Conservation (phyloP, 2,113 vertebrate species). For the Chloropsis cyanopogon region DNA sequence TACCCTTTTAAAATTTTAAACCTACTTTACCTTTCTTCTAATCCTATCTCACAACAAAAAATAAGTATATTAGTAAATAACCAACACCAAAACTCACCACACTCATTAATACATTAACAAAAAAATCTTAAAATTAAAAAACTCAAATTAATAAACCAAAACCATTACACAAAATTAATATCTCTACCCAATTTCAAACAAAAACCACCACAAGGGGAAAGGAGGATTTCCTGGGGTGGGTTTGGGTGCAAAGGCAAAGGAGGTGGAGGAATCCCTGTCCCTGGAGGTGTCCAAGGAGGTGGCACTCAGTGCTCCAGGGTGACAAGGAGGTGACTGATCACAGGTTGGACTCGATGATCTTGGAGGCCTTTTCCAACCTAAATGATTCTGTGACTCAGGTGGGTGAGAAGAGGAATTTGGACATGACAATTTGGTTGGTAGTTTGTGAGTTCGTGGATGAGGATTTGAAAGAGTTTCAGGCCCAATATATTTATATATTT, state of each 20-base stretch:
- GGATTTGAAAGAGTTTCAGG: background rate
- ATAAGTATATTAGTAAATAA: no score
- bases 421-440: background rate
- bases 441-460: background rate
- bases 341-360: background rate
- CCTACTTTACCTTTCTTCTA: no score
- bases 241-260: background rate
- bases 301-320: background rate
- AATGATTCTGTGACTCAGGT: background rate
- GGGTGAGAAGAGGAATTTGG: background rate
- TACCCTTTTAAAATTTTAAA: no score
- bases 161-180: no score
- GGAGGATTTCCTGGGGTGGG: background rate
- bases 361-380: background rate
- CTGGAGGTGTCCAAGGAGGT: background rate
- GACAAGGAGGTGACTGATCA: background rate
- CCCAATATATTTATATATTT: background rate
- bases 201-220: no score
- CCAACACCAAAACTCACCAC: no score
- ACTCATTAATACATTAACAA: no score
- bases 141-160: no score
- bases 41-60: no score
- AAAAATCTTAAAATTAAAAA: no score
- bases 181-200: no score
- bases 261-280: background rate